Conservation (phyloP, 2,888 invertebrate species). For the Laothoe populi region DNA sequence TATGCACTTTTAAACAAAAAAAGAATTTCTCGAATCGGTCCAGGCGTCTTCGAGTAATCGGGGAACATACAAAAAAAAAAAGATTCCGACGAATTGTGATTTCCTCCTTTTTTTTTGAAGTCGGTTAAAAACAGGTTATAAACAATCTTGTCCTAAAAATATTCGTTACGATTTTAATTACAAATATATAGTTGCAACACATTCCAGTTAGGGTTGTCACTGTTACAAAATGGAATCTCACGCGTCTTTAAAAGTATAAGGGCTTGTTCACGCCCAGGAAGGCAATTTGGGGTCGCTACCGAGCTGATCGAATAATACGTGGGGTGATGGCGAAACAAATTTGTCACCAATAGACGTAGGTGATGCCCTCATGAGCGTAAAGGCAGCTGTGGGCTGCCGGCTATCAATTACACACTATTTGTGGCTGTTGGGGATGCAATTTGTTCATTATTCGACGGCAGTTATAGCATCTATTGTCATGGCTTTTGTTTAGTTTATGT, state of each 20-base stretch:
- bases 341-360: slow-evolving; percentile 71
- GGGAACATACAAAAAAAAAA: no score
- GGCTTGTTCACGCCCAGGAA: slow-evolving; percentile 61
- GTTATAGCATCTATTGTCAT: slow-evolving; percentile 67
- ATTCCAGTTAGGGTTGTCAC: neutral
- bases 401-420: slow-evolving; percentile 76
- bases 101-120: no score
- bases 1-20: no score
- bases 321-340: slow-evolving; percentile 72
- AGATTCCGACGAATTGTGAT: no score
- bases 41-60: no score
- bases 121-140: no score
- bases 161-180: neutral
- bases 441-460: slow-evolving; percentile 76
- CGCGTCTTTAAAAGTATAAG: slow-evolving; percentile 50
- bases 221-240: slow-evolving; percentile 49
- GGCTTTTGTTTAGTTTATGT: slow-evolving; percentile 40
- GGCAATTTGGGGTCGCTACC: slow-evolving; percentile 58
- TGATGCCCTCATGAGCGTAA: slow-evolving; percentile 49
- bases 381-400: slow-evolving; percentile 72
- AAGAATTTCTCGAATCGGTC: no score
- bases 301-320: slow-evolving; percentile 52
- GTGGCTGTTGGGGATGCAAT: slow-evolving; percentile 77
- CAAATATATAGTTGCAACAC: slow-evolving; percentile 4
- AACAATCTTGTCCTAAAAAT: neutral